Base-by-base conservation (phyloP, 2,113 vertebrate species). In the Nannospalax galili region DNA sequence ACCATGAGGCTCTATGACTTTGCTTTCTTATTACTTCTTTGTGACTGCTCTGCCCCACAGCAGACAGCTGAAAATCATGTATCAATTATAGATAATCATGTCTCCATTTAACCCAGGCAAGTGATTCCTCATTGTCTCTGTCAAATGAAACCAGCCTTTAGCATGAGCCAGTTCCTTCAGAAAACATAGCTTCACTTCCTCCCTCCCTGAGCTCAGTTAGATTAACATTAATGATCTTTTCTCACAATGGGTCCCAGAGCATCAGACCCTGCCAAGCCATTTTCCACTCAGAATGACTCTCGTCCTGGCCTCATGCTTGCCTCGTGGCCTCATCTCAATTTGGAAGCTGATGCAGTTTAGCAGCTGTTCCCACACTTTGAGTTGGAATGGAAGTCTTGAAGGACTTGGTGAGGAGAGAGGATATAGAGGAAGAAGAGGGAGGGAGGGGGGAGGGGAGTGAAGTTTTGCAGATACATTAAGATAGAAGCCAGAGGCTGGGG, bases 221-320 rank as follows among this genome's bases (percentile, higher is more conserved):
- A 94, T 97, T 94, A 97, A 96, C 94, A 97, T 96, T 93, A 93
- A 97, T 90, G 96, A 94, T 95, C 64, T 95, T 88, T 85, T 72
- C 48, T 88, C 69, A 92, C 73, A 79, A 95, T 93, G 70, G 26
- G 72, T 94, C 91, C 91, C 90, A 70, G 90, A 94, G 79, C 79
- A n/a, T 10, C 12, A 58, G 91, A 95, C 84, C 72, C 37, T 96
- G 89, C 97, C 95, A 96, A 96, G 72, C 67, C 72, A 88, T 97
- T 96, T 95, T 92, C 93, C 12, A 73, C 62, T 87, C 75, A 88
- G 78, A 95, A 91, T 90, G 95, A 94, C 88, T 93, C 84, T 96
- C 94, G 56, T 67, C 58, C 78, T 94, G 84, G 75, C 69, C 91
- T 95, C 87, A 96, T 93, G 79, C 65, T 96, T 93, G 72, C 48